These are phyloP conservation scores for Xerus inauris DNA, from an alignment of 2,113 vertebrate species.

Conservation along the genomic window DNA sequence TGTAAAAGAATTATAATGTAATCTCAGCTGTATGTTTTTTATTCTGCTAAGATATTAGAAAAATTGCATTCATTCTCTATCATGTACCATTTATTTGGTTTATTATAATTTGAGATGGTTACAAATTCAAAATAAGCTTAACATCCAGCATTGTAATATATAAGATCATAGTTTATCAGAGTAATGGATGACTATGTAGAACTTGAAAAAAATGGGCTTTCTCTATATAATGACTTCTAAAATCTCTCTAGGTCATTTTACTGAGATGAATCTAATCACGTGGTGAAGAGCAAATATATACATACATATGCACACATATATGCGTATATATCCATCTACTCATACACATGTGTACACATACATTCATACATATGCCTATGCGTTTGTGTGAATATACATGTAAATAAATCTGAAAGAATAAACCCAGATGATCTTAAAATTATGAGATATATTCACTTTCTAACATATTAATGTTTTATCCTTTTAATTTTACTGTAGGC, in stretches of 20 bases:
- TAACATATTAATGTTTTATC: not conserved
- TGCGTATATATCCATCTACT: too few species aligned
- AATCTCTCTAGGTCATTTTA: not conserved
- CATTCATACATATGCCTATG: not conserved
- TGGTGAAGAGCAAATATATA: not conserved
- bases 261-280: not conserved
- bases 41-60: not conserved
- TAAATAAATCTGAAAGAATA: conserved; percentile 12
- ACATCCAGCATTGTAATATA: not conserved
- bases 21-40: not conserved
- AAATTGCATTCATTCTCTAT: not conserved
- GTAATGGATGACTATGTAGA: not conserved
- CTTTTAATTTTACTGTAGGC: not conserved
- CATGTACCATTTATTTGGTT: not conserved
- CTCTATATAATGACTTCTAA: not conserved
- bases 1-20: not conserved
- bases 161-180: not conserved
- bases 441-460: not conserved
- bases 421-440: not conserved
- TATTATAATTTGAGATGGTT: not conserved
- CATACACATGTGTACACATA: not conserved
- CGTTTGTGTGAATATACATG: not conserved
- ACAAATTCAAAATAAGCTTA: not conserved
- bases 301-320: not conserved
- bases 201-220: not conserved